Evolutionary conservation across 2,888 invertebrate species (phyloP).

Genomic region (Trachelus tabidus): DNA sequence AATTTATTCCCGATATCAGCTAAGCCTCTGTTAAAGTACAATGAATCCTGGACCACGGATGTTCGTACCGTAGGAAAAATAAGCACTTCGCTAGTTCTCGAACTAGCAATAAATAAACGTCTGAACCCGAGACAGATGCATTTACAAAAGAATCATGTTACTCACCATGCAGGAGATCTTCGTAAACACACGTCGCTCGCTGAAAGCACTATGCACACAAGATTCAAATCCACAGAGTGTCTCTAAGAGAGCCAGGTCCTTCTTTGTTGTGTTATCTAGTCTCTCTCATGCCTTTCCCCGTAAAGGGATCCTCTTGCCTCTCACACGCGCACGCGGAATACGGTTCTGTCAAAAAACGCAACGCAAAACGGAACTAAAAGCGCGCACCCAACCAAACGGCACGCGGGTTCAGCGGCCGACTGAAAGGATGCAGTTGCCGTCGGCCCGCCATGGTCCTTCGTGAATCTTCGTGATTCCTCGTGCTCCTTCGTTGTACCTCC

Average conservation of each 20-base stretch:
- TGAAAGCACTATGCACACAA: neutral
- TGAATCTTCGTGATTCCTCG: constrained; percentile 45
- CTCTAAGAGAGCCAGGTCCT: neutral
- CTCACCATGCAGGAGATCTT: constrained; percentile 34
- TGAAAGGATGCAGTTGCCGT: constrained; percentile 64
- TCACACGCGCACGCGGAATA: constrained; percentile 4
- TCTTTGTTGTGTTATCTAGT: neutral
- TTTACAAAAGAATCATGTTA: neutral
- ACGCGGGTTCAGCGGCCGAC: constrained; percentile 67
- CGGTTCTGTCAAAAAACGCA: constrained; percentile 4
- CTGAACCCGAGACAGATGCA: neutral
- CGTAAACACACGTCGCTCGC: constrained; percentile 30
- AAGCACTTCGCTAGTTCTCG: too few relatives aligned
- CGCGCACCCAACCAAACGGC: constrained; percentile 43
- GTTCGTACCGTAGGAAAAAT: neutral
- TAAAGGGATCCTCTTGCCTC: neutral
- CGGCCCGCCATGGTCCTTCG: constrained; percentile 58
- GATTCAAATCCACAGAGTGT: constrained; percentile 5
- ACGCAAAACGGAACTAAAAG: constrained; percentile 5
- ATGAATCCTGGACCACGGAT: neutral
- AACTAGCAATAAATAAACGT: neutral
- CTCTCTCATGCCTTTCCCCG: neutral
- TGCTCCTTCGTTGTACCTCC: constrained; percentile 44
- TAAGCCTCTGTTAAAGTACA: neutral
- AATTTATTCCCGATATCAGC: neutral